phyloP scores from a whole-genome alignment of 2,797 vertebrate genomes.

The Malurus splendens region DNA sequence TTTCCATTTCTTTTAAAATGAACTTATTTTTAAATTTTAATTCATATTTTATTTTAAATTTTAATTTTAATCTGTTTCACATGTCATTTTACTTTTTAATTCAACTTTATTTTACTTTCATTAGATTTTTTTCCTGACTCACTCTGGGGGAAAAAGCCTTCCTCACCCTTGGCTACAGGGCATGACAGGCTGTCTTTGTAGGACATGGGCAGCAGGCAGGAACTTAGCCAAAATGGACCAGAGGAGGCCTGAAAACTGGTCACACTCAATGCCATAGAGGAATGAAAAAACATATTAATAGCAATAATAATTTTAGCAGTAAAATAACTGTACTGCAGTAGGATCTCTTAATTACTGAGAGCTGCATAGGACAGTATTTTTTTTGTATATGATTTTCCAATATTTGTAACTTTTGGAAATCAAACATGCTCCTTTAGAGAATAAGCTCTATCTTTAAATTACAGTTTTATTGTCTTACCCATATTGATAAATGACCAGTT shows the following conservation, averaged over 20 bases:
- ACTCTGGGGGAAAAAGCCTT: not conserved
- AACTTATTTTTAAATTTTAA: not conserved
- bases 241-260: not conserved
- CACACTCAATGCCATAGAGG: fast-evolving
- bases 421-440: not conserved
- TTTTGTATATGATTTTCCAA: not conserved
- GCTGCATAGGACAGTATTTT: not conserved
- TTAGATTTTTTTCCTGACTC: not conserved
- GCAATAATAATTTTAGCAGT: not conserved
- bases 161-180: not conserved
- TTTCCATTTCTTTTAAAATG: not conserved
- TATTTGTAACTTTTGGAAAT: not conserved
- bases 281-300: not conserved
- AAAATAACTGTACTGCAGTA: not conserved
- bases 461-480: not conserved
- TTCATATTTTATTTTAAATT: not conserved
- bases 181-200: not conserved
- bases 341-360: not conserved
- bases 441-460: not conserved
- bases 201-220: not conserved
- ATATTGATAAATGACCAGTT: not conserved
- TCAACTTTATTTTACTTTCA: not conserved
- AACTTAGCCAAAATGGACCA: not conserved
- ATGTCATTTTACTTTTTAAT: not conserved
- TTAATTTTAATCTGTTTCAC: not conserved